A percentile compares a stretch with the other conserved stretches of the same genome.
Conservation (phyloP, 2,113 vertebrate genomes). For the Tretioscincus oriximinensis region DNA sequence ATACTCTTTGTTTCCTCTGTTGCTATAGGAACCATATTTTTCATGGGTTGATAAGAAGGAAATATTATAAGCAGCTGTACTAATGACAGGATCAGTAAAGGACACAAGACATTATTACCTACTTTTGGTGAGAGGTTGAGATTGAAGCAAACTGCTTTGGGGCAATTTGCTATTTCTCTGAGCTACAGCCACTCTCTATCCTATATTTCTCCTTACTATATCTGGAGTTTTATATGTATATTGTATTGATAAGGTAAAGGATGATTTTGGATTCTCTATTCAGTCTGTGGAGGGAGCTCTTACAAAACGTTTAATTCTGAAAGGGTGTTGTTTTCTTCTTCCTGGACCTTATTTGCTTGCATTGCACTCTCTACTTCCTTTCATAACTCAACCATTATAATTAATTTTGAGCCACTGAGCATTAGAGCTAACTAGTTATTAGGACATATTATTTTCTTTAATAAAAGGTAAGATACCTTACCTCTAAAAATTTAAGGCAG, state of each 20-base stretch:
- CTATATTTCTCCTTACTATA: neutral
- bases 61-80: too few species aligned
- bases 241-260: neutral
- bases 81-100: too few species aligned
- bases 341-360: rapidly evolving
- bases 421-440: neutral
- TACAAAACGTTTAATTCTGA: neutral
- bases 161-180: too few species aligned
- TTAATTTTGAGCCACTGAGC: neutral
- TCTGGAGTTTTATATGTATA: neutral
- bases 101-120: too few species aligned
- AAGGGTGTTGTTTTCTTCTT: neutral
- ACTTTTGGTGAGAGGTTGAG: too few species aligned
- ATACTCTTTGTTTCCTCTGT: too few species aligned
- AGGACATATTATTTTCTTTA: neutral
- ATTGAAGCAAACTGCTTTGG: too few species aligned
- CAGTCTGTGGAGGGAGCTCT: slow-evolving; percentile 25
- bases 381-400: neutral
- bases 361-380: neutral
- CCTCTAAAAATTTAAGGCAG: neutral
- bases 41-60: too few species aligned
- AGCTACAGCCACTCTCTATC: neutral
- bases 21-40: too few species aligned
- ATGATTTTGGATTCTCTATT: neutral
- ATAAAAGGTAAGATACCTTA: neutral